Percentiles rank a stretch among this genome's conserved stretches.
phyloP scores from a whole-genome alignment of 2,888 invertebrate genomes.

The Smittia aterrima region DNA sequence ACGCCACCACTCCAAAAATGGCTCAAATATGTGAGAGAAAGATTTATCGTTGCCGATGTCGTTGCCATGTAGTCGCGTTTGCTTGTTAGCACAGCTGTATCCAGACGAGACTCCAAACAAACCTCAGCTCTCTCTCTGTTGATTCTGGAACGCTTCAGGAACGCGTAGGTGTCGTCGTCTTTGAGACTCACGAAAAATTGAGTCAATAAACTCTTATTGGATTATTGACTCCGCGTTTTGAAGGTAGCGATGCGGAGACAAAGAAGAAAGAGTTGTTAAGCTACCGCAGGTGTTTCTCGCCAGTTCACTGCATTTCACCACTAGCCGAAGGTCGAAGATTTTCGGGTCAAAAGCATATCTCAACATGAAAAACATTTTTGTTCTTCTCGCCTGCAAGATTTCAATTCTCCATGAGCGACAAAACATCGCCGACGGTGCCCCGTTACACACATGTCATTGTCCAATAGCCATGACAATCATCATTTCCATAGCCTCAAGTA shows the following conservation, averaged over 20 bases:
- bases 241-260: background rate
- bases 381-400: background rate
- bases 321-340: background rate
- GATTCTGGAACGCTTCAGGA: background rate
- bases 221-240: slow-evolving; percentile 35
- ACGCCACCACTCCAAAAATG: background rate
- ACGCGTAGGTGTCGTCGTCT: slow-evolving; percentile 15
- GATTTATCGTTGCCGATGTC: slow-evolving; percentile 21
- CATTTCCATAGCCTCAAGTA: slow-evolving; percentile 38
- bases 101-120: slow-evolving; percentile 11
- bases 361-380: background rate
- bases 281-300: slow-evolving; percentile 5
- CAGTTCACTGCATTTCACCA: background rate
- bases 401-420: background rate
- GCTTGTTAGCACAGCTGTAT: slow-evolving; percentile 16
- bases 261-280: background rate
- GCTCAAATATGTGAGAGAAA: slow-evolving; percentile 3
- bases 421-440: background rate
- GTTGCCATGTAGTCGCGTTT: background rate
- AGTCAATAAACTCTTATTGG: slow-evolving; percentile 37
- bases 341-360: background rate
- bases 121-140: background rate
- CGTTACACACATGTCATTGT: slow-evolving; percentile 39
- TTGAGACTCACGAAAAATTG: background rate
- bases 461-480: slow-evolving; percentile 27